phyloP scores from a whole-genome alignment of 2,888 invertebrate species.

The Adelphocoris suturalis region DNA sequence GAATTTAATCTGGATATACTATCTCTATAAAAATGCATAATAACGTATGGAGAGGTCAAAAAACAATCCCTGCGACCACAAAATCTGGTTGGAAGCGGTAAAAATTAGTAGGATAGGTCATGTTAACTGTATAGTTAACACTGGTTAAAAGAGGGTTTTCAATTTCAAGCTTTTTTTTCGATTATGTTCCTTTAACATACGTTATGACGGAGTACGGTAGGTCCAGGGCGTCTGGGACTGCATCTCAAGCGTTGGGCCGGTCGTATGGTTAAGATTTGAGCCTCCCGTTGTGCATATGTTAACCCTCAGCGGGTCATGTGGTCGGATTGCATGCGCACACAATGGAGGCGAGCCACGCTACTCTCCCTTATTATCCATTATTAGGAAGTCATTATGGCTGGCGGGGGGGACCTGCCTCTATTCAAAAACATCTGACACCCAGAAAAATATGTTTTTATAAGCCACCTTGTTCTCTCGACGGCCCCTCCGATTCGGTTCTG shows the following conservation, averaged over 20 bases:
- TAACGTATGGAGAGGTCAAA: too few species aligned
- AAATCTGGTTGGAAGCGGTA: too few species aligned
- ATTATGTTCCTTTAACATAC: too few species aligned
- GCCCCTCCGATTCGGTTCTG: constrained; percentile 20
- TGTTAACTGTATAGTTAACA: too few species aligned
- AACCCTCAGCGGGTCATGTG: constrained; percentile 37
- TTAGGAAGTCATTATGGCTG: constrained; percentile 70
- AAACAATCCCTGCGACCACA: too few species aligned
- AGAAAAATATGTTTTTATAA: constrained; percentile 40
- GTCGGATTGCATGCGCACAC: constrained; percentile 32
- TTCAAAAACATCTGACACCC: constrained; percentile 60
- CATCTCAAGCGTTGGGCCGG: background rate
- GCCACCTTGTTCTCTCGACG: background rate
- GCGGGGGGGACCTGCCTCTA: constrained; percentile 28
- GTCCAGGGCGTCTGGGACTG: background rate
- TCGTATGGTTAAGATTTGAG: constrained; percentile 17
- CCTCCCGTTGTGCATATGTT: constrained; percentile 43
- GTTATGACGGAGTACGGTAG: background rate
- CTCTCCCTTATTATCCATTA: constrained; percentile 70
- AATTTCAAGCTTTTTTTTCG: too few species aligned
- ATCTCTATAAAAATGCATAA: too few species aligned
- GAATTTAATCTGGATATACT: too few species aligned
- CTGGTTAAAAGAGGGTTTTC: too few species aligned
- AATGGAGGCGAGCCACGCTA: background rate
- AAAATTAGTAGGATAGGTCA: too few species aligned